Evolutionary conservation across 2,797 vertebrate species (phyloP), one percentile per base, ranked within the genome.

Genomic region (Amphiprion clarkii): DNA sequence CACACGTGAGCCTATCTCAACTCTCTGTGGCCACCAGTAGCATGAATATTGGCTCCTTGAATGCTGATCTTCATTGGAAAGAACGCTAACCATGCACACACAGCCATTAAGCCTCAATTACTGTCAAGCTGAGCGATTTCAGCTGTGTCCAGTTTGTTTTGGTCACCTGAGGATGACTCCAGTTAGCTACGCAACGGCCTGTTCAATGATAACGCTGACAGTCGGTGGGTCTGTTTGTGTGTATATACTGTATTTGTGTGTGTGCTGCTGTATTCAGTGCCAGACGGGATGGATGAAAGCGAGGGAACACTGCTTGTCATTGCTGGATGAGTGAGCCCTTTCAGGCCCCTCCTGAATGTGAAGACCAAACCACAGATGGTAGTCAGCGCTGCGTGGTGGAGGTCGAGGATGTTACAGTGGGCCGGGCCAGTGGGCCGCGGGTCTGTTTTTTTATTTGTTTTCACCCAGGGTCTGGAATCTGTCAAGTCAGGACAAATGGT

Each of bases 251-350:
- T 77, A 6, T 40, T 0, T 62, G 17, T 64, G 44, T 49, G 42
- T 66, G 60, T 62, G 33, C 64, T 78, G 23, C 52, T 82, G 80
- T 63, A 70, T 72, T 79, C 71, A 68, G 7, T 76, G 68, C 75
- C 77, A 79, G 54, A 13, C 62, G 67, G 87, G 76, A 81, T 87
- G 69, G 71, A 84, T 83, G 75, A 67, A 68, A 80, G 70, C 63
- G 64, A 67, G 78, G 77, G 70, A 84, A 39, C 61, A 78, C 54
- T 79, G 86, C 86, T 63, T 84, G 88, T 87, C 88, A 89, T 89
- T 92, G 87, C 89, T 84, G 88, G 82, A 87, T 91, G 91, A 92
- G 84, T 87, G 88, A 90, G 76, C 64, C 72, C 84, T 88, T 91
- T 92, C 81, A 89, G 53, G 14, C 27, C 55, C 58, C 48, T 58